phyloP scores from a whole-genome alignment of 2,888 invertebrate genomes.

The Epicampocera succincta region DNA sequence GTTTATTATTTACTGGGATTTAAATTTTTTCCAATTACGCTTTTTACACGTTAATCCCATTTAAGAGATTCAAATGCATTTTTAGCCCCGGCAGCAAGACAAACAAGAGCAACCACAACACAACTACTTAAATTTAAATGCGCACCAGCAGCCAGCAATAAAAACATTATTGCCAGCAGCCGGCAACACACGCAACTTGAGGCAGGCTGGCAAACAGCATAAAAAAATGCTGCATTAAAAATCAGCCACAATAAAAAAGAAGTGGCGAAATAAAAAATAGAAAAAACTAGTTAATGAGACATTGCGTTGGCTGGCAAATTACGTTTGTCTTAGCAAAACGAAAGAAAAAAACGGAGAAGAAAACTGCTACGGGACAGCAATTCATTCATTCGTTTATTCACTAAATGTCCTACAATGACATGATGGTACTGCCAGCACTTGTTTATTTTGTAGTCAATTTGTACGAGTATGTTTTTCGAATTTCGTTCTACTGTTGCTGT shows the following conservation, averaged over 20 bases:
- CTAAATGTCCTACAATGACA: constrained; percentile 35
- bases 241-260: constrained; percentile 7
- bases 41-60: constrained; percentile 7
- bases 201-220: constrained; percentile 13
- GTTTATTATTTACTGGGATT: no score
- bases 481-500: not conserved
- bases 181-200: constrained; percentile 14
- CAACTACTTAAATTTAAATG: constrained; percentile 18
- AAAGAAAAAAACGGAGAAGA: not conserved
- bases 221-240: constrained; percentile 34
- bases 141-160: constrained; percentile 37
- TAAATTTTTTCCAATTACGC: not conserved
- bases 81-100: not conserved
- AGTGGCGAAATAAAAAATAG: not conserved
- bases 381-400: constrained; percentile 23
- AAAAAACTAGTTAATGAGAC: constrained; percentile 59
- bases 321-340: constrained; percentile 42
- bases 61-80: constrained; percentile 9
- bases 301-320: constrained; percentile 69
- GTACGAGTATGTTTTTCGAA: not conserved
- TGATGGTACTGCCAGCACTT: constrained; percentile 10
- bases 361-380: not conserved
- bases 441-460: not conserved
- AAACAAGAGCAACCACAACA: constrained; percentile 30
- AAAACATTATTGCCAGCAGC: constrained; percentile 23